Evolutionary conservation across 1,140 invertebrate species (phyloP).

Genomic region (Apocrypta bakeri): DNA sequence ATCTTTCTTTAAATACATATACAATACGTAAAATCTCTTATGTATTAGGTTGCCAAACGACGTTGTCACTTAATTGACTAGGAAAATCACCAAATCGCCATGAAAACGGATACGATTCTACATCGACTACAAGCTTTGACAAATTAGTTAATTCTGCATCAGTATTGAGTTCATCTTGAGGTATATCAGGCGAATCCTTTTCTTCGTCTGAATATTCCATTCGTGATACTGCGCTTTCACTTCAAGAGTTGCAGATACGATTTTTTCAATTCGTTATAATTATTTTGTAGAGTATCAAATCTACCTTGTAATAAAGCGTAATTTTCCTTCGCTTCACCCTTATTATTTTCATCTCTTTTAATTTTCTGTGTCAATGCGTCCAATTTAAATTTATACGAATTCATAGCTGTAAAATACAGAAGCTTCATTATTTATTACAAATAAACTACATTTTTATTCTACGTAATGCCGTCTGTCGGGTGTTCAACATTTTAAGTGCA

Average conservation of each 20-base stretch:
- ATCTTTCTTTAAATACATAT: not conserved
- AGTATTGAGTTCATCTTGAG: not conserved
- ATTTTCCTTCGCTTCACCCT: not conserved
- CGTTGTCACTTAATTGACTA: not conserved
- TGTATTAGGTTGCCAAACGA: not conserved
- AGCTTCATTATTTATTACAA: too few relatives aligned
- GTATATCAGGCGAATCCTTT: not conserved
- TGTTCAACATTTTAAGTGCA: too few relatives aligned
- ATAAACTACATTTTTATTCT: too few relatives aligned
- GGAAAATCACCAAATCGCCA: not conserved
- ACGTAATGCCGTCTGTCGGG: too few relatives aligned
- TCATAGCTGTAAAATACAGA: slow-evolving; percentile 5
- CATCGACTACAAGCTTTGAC: not conserved
- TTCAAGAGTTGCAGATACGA: not conserved
- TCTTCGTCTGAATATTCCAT: not conserved
- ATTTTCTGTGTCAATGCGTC: not conserved
- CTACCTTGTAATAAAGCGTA: not conserved
- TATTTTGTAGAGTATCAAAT: not conserved
- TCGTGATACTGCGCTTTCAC: not conserved
- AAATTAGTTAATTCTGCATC: not conserved
- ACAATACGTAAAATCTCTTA: not conserved
- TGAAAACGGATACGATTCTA: not conserved
- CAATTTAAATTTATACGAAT: slow-evolving; percentile 4
- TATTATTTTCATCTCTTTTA: slow-evolving; percentile 1
- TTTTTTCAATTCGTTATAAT: not conserved